These are phyloP conservation scores for Holcopasites calliopsidis DNA, from an alignment of 1,140 invertebrate species.

Conservation along the genomic window DNA sequence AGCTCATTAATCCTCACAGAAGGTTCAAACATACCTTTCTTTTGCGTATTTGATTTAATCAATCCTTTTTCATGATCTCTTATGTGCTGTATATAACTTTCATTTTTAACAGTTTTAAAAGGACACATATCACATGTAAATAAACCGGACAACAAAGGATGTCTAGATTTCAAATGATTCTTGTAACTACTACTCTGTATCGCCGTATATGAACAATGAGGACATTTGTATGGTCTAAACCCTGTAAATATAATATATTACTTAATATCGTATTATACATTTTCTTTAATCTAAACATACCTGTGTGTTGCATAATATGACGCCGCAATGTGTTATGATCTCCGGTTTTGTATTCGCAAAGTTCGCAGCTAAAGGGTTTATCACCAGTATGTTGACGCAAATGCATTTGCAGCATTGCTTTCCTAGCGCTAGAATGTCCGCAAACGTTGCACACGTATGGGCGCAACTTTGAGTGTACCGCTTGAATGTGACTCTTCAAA, in stretches of 20 bases:
- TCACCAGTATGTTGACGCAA: conserved; percentile 87
- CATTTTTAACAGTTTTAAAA: conserved; percentile 83
- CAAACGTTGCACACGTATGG: conserved; percentile 89
- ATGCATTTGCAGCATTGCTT: conserved; percentile 85
- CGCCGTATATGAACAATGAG: conserved; percentile 85
- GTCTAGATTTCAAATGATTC: conserved; percentile 83
- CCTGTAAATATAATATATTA: conserved; percentile 60
- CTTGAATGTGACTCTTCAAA: conserved; percentile 87
- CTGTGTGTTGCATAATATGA: conserved; percentile 88
- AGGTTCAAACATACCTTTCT: conserved; percentile 61
- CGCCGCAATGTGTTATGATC: conserved; percentile 87
- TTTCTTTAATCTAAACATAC: conserved; percentile 70
- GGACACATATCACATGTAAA: conserved; percentile 82
- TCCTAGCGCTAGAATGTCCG: conserved; percentile 85
- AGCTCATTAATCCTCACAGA: neutral
- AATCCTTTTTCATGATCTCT: conserved; percentile 81
- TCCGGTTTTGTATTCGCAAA: conserved; percentile 85
- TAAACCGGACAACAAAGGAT: conserved; percentile 81
- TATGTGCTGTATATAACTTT: conserved; percentile 80
- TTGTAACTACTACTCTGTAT: conserved; percentile 86
- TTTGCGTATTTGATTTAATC: conserved; percentile 68
- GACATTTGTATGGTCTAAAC: conserved; percentile 84
- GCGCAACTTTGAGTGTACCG: conserved; percentile 88
- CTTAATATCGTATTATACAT: conserved; percentile 9
- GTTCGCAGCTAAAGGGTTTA: conserved; percentile 86